Percentiles rank a stretch among this genome's conserved stretches.
These are phyloP conservation scores for Dipus sagitta DNA, from an alignment of 2,797 vertebrate species.

Conservation along the genomic window DNA sequence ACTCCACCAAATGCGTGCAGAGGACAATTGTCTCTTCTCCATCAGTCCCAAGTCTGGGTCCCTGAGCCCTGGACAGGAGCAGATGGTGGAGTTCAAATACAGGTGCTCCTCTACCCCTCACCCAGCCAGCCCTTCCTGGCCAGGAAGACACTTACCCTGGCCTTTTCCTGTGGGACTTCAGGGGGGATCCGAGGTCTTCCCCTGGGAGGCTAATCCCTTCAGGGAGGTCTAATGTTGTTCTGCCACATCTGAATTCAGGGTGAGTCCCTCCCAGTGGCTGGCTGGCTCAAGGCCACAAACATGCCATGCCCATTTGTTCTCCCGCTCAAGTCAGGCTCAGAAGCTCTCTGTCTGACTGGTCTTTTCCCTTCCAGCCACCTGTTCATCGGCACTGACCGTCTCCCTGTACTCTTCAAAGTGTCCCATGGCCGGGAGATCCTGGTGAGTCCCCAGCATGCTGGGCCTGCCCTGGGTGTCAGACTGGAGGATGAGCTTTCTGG, in stretches of 20 bases:
- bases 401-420: constrained; percentile 95
- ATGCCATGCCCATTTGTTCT: background rate
- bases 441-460: constrained; percentile 88
- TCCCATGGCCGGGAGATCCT: constrained; percentile 94
- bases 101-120: constrained; percentile 86
- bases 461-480: background rate
- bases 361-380: constrained; percentile 89
- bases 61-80: constrained; percentile 92
- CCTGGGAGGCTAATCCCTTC: background rate
- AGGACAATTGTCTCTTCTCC: constrained; percentile 92
- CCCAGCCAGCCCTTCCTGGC: background rate
- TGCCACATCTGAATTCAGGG: background rate
- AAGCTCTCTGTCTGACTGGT: constrained; percentile 19
- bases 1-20: constrained; percentile 93
- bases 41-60: constrained; percentile 91
- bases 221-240: background rate
- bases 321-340: background rate
- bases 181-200: background rate
- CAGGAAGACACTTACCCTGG: background rate
- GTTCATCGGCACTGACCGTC: constrained; percentile 89
- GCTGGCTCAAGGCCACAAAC: background rate
- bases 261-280: background rate
- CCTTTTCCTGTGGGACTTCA: background rate
- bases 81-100: constrained; percentile 91
- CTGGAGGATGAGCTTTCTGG: background rate